A percentile compares a stretch with the other conserved stretches of the same genome.
Conservation (phyloP, 2,113 vertebrate genomes). For the Jaculus jaculus region DNA sequence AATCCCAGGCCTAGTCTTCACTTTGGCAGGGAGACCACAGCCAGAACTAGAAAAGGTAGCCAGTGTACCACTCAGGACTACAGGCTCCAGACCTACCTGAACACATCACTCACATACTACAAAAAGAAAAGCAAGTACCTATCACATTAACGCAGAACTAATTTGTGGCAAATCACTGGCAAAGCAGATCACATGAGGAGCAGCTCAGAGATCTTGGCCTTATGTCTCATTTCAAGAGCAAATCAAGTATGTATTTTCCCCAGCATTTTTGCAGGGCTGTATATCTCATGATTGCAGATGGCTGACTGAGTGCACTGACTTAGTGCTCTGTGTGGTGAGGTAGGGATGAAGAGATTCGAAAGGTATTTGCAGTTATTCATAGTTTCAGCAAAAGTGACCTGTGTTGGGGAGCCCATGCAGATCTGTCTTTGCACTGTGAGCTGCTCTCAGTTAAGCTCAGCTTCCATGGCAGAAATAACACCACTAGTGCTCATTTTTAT, state of each 20-base stretch:
- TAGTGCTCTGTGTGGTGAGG: neutral
- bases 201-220: neutral
- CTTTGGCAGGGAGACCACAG: fast-evolving
- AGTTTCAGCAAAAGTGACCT: neutral
- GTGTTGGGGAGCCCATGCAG: neutral
- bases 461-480: neutral
- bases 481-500: no score
- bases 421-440: neutral
- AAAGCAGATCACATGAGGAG: neutral
- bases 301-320: neutral
- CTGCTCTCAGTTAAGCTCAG: neutral
- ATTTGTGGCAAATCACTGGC: constrained; percentile 3
- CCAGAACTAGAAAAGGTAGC: neutral
- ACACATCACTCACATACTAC: neutral
- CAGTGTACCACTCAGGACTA: neutral
- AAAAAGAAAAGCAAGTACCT: neutral
- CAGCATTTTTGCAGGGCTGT: neutral
- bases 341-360: neutral
- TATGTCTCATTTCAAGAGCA: neutral
- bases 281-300: neutral
- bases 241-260: neutral
- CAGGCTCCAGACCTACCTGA: neutral
- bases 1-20: neutral
- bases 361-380: neutral
- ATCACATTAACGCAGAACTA: constrained; percentile 36